These are phyloP conservation scores for Eupithecia exiguata DNA, from an alignment of 2,888 invertebrate species.

Conservation along the genomic window DNA sequence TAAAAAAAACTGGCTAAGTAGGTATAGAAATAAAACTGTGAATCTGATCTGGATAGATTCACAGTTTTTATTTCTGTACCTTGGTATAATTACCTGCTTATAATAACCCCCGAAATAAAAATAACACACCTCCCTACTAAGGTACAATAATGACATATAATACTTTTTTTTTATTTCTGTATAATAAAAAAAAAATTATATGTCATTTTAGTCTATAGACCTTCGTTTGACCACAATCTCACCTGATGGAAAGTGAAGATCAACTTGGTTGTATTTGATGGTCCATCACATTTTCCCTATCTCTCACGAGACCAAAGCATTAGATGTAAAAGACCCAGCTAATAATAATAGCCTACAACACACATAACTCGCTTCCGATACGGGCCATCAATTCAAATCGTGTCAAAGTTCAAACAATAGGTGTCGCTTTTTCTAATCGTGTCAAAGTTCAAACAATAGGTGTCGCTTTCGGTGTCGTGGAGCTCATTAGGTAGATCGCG, in stretches of 20 bases:
- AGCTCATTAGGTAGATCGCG: slow-evolving; percentile 68
- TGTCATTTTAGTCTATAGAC: too few species aligned
- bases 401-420: slow-evolving; percentile 59
- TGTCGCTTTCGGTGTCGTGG: slow-evolving; percentile 52
- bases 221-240: too few species aligned
- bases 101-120: not conserved
- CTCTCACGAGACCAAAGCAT: not conserved
- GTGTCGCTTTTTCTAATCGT: slow-evolving; percentile 58
- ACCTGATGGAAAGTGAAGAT: too few species aligned
- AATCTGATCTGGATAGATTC: too few species aligned
- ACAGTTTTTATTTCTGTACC: too few species aligned
- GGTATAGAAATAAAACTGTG: too few species aligned
- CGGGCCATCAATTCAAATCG: slow-evolving; percentile 55
- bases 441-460: slow-evolving; percentile 62
- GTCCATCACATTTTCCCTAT: not conserved
- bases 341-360: slow-evolving; percentile 1
- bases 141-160: not conserved
- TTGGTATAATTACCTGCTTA: not conserved
- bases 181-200: too few species aligned
- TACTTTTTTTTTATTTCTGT: too few species aligned
- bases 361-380: slow-evolving; percentile 26
- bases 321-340: not conserved
- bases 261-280: not conserved
- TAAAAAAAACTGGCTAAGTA: too few species aligned
- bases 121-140: not conserved